A percentile compares a stretch with the other conserved stretches of the same genome.
Evolutionary conservation across 2,797 vertebrate genomes (phyloP).

Genomic region (Cossypha heuglini): DNA sequence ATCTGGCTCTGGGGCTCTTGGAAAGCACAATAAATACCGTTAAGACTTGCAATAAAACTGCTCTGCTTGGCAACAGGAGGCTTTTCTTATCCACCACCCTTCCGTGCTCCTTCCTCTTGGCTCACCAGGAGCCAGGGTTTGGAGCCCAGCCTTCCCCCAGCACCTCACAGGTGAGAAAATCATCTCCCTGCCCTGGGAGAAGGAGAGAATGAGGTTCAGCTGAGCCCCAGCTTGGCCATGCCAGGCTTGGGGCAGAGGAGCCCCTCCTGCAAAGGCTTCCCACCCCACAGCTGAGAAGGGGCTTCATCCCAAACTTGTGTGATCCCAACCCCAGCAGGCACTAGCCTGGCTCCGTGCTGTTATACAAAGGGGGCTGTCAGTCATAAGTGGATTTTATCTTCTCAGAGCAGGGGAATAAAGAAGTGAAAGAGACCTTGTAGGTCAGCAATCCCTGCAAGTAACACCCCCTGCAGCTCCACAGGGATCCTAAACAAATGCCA

Average conservation of each 20-base stretch:
- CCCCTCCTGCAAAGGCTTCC: background rate
- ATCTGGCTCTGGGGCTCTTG: slow-evolving; percentile 2
- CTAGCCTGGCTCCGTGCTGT: background rate
- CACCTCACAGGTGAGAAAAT: background rate
- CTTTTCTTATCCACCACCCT: background rate
- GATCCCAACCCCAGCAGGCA: accelerated
- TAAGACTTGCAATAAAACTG: slow-evolving; percentile 10
- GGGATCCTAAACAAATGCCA: background rate
- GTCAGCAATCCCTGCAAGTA: background rate
- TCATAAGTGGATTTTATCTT: background rate
- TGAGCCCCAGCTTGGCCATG: accelerated
- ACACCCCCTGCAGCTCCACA: background rate
- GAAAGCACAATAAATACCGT: background rate
- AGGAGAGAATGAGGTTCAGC: background rate
- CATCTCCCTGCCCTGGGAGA: background rate
- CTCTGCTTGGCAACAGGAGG: background rate
- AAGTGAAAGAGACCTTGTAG: background rate
- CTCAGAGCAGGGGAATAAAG: background rate
- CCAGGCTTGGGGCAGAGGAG: accelerated
- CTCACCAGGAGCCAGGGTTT: background rate
- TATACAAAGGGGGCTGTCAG: background rate
- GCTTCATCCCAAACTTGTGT: background rate
- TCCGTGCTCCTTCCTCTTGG: background rate
- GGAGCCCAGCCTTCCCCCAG: background rate
- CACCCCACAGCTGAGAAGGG: accelerated